Conservation (phyloP, 2,888 invertebrate genomes). For the Agapostemon virescens region DNA sequence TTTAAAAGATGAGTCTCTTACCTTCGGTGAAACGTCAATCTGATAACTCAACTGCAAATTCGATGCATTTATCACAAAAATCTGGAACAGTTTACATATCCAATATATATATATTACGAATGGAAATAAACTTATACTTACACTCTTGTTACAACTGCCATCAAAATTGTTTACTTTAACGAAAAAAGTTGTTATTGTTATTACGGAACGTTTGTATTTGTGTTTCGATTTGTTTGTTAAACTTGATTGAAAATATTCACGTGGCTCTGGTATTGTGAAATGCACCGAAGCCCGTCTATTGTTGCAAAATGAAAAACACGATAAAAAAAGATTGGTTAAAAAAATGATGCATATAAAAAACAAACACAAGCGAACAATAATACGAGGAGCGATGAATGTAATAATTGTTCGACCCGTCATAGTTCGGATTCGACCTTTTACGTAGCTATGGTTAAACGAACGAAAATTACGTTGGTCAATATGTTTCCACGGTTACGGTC, state of each 20-base stretch:
- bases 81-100: too few species aligned
- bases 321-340: background rate
- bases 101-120: too few species aligned
- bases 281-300: background rate
- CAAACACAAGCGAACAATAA: background rate
- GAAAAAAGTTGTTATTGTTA: background rate
- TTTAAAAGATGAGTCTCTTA: background rate
- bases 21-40: background rate
- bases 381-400: background rate
- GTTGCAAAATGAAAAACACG: background rate
- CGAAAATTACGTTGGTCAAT: background rate
- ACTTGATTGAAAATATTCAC: background rate
- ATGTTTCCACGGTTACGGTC: background rate
- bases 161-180: background rate
- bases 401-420: background rate
- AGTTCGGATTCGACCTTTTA: background rate
- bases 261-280: background rate
- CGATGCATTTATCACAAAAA: background rate
- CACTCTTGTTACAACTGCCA: background rate
- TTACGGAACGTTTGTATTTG: background rate
- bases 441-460: background rate
- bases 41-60: background rate
- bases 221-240: background rate
- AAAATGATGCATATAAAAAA: background rate
- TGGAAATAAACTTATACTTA: background rate